Evolutionary conservation across 2,888 invertebrate genomes (phyloP), one percentile per base, ranked within the genome.

Genomic region (Sinopyrophorus schimmeli): DNA sequence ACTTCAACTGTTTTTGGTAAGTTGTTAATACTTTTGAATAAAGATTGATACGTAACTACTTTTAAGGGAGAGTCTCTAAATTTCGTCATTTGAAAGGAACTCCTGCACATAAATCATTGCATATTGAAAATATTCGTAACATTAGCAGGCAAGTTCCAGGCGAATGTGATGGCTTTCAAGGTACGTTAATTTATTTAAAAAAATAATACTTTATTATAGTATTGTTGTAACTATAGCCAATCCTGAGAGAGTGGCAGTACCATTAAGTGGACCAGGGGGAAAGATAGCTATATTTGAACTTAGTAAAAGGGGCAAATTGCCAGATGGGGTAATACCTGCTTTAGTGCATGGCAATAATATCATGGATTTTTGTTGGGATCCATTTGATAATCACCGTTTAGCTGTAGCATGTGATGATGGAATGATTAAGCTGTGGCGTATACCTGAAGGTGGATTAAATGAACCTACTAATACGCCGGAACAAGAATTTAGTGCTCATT

Each of bases 321-420:
- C 87, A 1, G 89, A 92, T 64, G 89, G 87, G 51, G 90, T 87
- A 15, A 86, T 84, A 61, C 89, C 91, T 20, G 89, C 92, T n/a
- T 75, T 97, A 61, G 88, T 95, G 49, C 93, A 96, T 73, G 89
- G 92, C 40, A 87, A 86, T 59, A 87, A 86, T 61, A 84, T 94
- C 21, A 88, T 90, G 81, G 97, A 97, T 75, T 92, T 96, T 75
- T 84, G 86, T 46, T 97, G 92, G 90, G 94, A 96, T 78, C 96
- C 96, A 1, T 95, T 95, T 74, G 80, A 92, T 71, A 79, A 83
- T 58, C 78, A 79, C 38, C 78, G 88, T 38, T 78, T 97, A 50
- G 86, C 91, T 26, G 92, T 92, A 26, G 92, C 89, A 16, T 92
- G 92, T 65, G 96, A 95, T 64, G 92, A 93, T 71, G 95, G 94